These are phyloP conservation scores for Ivindomyrus marchei DNA, from an alignment of 2,113 vertebrate genomes.

Conservation along the genomic window DNA sequence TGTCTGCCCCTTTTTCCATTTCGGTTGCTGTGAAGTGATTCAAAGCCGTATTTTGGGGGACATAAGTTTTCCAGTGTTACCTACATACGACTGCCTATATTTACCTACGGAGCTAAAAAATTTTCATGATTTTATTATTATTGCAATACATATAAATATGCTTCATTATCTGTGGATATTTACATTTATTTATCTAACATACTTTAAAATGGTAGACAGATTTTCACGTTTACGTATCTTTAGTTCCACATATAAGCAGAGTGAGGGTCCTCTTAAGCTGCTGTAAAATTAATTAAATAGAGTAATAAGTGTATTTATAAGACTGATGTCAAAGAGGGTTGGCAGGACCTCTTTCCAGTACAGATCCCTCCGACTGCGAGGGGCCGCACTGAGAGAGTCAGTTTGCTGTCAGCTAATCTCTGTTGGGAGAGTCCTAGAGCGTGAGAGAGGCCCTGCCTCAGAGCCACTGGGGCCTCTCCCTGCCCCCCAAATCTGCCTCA, in stretches of 20 bases:
- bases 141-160: neutral
- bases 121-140: neutral
- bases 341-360: neutral
- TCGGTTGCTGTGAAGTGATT: neutral
- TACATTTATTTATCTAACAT: neutral
- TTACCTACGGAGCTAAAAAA: neutral
- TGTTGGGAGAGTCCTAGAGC: neutral
- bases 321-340: neutral
- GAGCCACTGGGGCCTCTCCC: neutral
- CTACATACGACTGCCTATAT: neutral
- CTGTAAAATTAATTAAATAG: neutral
- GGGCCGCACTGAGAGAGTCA: neutral
- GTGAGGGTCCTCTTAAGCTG: neutral
- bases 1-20: neutral
- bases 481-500: neutral
- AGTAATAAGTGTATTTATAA: neutral
- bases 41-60: neutral
- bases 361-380: neutral
- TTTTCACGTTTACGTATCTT: neutral
- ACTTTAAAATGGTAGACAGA: neutral
- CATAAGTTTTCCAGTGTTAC: neutral
- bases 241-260: neutral
- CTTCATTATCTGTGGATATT: neutral
- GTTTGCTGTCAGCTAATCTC: neutral
- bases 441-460: neutral